Evolutionary conservation across 2,113 vertebrate species (phyloP), one percentile per base, ranked within the genome.

Genomic region (Spilogale gracilis): DNA sequence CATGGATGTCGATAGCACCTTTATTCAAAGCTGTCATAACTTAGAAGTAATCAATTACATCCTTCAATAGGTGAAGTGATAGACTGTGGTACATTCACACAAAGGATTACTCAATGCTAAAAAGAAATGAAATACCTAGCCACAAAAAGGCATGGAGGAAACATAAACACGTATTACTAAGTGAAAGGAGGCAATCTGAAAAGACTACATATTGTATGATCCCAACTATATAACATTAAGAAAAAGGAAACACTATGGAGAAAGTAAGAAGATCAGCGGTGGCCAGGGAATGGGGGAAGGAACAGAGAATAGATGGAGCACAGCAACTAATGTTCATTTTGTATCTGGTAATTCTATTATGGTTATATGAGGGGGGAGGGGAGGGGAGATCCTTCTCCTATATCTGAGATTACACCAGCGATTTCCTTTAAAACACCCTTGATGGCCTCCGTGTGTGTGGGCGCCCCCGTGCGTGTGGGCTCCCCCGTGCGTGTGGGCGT

Each of bases 341-440:
- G 45, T 58, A 30, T 43, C n/a, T 27, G 8, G 32, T 84, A 45
- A 69, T 30, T 92, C n/a, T 67, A 65, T 38, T 85, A 73, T 20
- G 12, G 5, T 69, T 38, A 23, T 58, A 58, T 38, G 1, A 9
- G 10, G 10, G 9, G 3, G 2, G 2, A 7, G 9, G 10, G 9
- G 3, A 1, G 2, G 3, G 9, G 21, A 20, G 60, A 17, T 71
- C 61, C 27, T 61, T 30, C 18, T 71, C 60, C 23, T 11, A 20
- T 61, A 73, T 63, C 25, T 65, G 20, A 56, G 17, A 27, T 73
- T 82, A 21, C 23, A 12, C 25, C 9, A 96, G 6, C 3, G n/a
- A 56, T 88, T 67, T 93, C 85, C 17, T 52, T 86, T 50, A 74
- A 67, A 56, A 91, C 69, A 61, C 27, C 45, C 10, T 61, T 76